Evolutionary conservation across 1,140 invertebrate genomes (phyloP), one percentile per base, ranked within the genome.

Genomic region (Drosophila kanapiae): DNA sequence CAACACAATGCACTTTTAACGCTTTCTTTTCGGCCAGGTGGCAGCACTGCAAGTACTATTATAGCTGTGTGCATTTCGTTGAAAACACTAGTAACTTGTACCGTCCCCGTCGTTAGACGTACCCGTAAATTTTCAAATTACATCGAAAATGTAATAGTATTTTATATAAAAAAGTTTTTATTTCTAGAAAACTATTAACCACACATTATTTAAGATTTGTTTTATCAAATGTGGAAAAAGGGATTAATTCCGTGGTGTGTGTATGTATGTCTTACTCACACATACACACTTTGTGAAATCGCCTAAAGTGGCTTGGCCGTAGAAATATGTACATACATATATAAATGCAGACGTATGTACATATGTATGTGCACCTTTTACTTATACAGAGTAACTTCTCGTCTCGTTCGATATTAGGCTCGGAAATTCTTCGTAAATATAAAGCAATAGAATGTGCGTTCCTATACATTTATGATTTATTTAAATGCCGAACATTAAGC

Each of bases 61-160:
- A 63, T 57, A 49, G 54, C 33, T 75, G 53, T 77, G 54, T 76
- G 70, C n/a, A 60, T 76, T 79, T 37, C 45, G 31, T 72, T 81
- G 65, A 76, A 78, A 75, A 64, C 74, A 60, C 62, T 67, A 71
- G 77, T 75, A 78, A 80, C 72, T 70, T 69, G 61, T 80, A 59
- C 78, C 85, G 84, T 88, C 80, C 77, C 40, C 45, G 49, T 88
- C 80, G 48, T 88, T 59, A 48, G 69, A 78, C 58, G 69, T 88
- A 75, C 51, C 40, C 49, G 43, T 23, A 38, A 38, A 51, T 9
- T 4, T 61, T 58, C 23, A 70, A 60, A 60, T 72, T 81, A 54
- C 61, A 74, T 43, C 33, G 37, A 83, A 64, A 76, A 76, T 65
- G 61, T 67, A 78, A 78, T 60, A 51, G 42, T 42, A 54, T 16